A percentile compares a stretch with the other conserved stretches of the same genome.
Conservation (phyloP, 1,140 invertebrate species). For the Drosophila nannoptera region DNA sequence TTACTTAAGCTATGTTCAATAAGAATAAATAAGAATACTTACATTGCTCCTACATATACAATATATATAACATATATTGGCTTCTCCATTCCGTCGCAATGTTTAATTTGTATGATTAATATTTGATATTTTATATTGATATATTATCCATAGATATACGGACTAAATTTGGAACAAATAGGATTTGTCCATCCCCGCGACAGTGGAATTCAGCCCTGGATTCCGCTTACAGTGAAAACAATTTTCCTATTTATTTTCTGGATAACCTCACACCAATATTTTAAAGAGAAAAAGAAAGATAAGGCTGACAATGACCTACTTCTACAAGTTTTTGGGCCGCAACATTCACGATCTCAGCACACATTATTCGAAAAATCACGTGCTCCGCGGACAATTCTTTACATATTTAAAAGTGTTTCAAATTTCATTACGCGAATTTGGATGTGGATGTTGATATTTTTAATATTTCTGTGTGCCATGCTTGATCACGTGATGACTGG, state of each 20-base stretch:
- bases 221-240: slow-evolving; percentile 90
- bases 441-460: slow-evolving; percentile 96
- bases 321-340: slow-evolving; percentile 86
- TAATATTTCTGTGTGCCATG: slow-evolving; percentile 95
- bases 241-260: slow-evolving; percentile 96
- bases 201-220: slow-evolving; percentile 82
- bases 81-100: too few species aligned
- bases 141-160: slow-evolving; percentile 56
- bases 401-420: slow-evolving; percentile 83
- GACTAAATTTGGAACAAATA: slow-evolving; percentile 89
- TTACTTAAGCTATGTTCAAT: too few species aligned
- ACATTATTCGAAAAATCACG: slow-evolving; percentile 70
- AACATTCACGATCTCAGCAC: slow-evolving; percentile 81
- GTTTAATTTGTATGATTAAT: too few species aligned
- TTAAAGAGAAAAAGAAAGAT: slow-evolving; percentile 85
- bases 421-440: slow-evolving; percentile 93
- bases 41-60: too few species aligned
- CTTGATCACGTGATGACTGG: slow-evolving; percentile 92
- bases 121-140: too few species aligned
- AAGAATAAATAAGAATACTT: too few species aligned
- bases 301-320: slow-evolving; percentile 82
- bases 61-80: too few species aligned
- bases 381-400: slow-evolving; percentile 81
- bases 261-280: slow-evolving; percentile 94
- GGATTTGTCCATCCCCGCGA: slow-evolving; percentile 86